Evolutionary conservation across 1,140 invertebrate genomes (phyloP).

Genomic region (Vanessa tameamea): DNA sequence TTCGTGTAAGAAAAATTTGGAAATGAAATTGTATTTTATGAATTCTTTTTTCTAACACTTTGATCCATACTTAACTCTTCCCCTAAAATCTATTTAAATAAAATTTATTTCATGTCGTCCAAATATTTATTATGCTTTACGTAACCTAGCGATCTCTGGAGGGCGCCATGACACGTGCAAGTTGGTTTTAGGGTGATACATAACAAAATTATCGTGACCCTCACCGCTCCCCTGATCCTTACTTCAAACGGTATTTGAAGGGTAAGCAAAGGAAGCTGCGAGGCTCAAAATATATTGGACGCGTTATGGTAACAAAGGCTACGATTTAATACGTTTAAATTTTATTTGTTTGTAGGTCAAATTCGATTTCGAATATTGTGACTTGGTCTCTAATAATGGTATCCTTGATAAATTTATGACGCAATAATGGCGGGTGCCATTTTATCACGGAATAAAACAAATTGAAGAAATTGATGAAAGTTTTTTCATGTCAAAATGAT

Average conservation of each 20-base stretch:
- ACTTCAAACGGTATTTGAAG: slow-evolving; percentile 3
- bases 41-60: not conserved
- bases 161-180: slow-evolving; percentile 65
- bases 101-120: slow-evolving; percentile 59
- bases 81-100: slow-evolving; percentile 38
- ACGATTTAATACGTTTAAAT: slow-evolving; percentile 70
- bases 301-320: slow-evolving; percentile 42
- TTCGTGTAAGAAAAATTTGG: too few relatives aligned
- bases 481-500: too few relatives aligned
- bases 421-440: too few relatives aligned
- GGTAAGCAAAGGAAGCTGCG: not conserved
- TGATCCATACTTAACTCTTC: slow-evolving; percentile 6
- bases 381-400: not conserved
- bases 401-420: too few relatives aligned
- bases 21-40: not conserved
- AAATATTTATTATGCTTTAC: slow-evolving; percentile 68
- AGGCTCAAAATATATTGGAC: slow-evolving; percentile 44
- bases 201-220: slow-evolving; percentile 47
- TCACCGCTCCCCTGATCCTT: not conserved
- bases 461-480: too few relatives aligned
- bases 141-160: slow-evolving; percentile 49
- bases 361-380: slow-evolving; percentile 44
- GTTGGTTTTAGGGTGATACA: slow-evolving; percentile 40
- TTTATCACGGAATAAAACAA: too few relatives aligned
- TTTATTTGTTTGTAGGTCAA: slow-evolving; percentile 56